These are phyloP conservation scores for Drosophila colorata DNA, from an alignment of 2,888 invertebrate species.

Conservation along the genomic window DNA sequence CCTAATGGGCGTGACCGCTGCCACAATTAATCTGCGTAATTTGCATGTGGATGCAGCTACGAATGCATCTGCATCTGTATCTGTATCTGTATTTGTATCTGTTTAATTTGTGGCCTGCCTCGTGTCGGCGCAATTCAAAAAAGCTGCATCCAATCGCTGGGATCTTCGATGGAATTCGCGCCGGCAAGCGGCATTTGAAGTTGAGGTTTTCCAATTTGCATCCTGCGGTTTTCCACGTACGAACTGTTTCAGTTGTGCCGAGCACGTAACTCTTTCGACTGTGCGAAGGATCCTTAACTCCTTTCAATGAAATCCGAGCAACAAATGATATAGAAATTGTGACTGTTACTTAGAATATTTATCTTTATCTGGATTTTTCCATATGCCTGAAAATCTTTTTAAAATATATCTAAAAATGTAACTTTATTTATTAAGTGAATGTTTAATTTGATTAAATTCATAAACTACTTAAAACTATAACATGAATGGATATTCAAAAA, in stretches of 20 bases:
- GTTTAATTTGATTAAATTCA: too few species aligned
- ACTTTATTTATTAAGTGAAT: too few species aligned
- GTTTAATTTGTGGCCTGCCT: too few species aligned
- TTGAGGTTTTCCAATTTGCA: slow-evolving; percentile 5
- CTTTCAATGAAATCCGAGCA: too few species aligned
- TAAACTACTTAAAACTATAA: too few species aligned
- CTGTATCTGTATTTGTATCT: not conserved
- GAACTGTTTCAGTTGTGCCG: not conserved
- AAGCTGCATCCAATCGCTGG: slow-evolving; percentile 41
- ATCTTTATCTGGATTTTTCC: too few species aligned
- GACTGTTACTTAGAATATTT: too few species aligned
- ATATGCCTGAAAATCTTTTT: too few species aligned
- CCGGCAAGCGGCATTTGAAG: slow-evolving; percentile 53
- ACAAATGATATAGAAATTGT: not conserved
- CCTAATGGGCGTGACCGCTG: slow-evolving; percentile 67
- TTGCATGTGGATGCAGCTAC: slow-evolving; percentile 64
- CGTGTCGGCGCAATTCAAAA: slow-evolving; percentile 48
- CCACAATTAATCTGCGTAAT: slow-evolving; percentile 69
- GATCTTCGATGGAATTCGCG: slow-evolving; percentile 53
- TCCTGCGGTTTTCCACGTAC: slow-evolving; percentile 66
- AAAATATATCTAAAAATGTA: not conserved
- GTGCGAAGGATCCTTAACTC: not conserved
- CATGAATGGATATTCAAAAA: too few species aligned
- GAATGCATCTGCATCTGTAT: not conserved
- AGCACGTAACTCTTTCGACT: not conserved